Percentiles rank a stretch among this genome's conserved stretches.
Conservation (phyloP, 2,797 vertebrate genomes). For the Channa striata region DNA sequence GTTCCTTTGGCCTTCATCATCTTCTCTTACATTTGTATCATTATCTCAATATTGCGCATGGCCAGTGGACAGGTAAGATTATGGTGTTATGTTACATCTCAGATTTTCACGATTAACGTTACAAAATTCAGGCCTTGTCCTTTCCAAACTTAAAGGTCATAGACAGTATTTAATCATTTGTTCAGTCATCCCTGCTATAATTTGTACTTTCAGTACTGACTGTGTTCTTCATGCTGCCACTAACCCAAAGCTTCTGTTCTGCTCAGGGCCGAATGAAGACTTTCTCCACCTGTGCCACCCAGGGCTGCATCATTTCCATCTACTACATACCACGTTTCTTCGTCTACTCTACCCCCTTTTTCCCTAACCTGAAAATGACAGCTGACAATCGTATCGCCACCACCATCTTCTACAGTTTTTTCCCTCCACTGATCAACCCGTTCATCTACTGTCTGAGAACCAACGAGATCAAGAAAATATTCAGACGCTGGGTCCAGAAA, state of each 20-base stretch:
- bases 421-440: slow-evolving; percentile 63
- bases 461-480: slow-evolving; percentile 54
- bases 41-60: slow-evolving; percentile 71
- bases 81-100: background rate
- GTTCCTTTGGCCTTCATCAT: slow-evolving; percentile 75
- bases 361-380: slow-evolving; percentile 47
- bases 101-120: no score
- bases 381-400: slow-evolving; percentile 41
- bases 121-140: no score
- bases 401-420: slow-evolving; percentile 62
- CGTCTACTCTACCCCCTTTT: slow-evolving; percentile 43
- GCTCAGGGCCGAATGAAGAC: slow-evolving; percentile 70
- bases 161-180: background rate
- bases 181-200: background rate
- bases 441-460: slow-evolving; percentile 66
- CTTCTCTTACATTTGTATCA: slow-evolving; percentile 77
- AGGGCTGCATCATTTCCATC: slow-evolving; percentile 73
- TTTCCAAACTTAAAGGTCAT: background rate
- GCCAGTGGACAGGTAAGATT: slow-evolving; percentile 47
- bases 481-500: slow-evolving; percentile 21
- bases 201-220: no score
- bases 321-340: slow-evolving; percentile 58
- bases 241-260: background rate
- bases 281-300: slow-evolving; percentile 79
- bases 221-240: background rate